phyloP scores from a whole-genome alignment of 2,113 vertebrate genomes.

The Melanocharis versteri region DNA sequence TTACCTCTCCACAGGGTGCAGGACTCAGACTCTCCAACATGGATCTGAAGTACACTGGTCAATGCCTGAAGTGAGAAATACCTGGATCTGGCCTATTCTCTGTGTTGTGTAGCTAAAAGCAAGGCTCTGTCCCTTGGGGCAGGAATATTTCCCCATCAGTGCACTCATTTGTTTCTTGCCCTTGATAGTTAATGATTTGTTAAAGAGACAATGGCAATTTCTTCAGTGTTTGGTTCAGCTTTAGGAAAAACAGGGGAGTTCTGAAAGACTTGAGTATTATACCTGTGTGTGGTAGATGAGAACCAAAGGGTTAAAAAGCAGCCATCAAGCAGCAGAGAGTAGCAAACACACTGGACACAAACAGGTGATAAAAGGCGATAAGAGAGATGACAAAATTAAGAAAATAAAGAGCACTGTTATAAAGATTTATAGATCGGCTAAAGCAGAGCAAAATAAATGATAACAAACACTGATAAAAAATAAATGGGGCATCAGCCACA shows the following conservation, averaged over 20 bases:
- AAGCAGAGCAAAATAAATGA: constrained; percentile 60
- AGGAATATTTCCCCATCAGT: background rate
- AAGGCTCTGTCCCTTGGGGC: background rate
- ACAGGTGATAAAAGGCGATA: constrained; percentile 69
- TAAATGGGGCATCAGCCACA: constrained; percentile 53
- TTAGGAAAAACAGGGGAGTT: background rate
- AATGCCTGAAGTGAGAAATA: background rate
- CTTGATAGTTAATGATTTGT: background rate
- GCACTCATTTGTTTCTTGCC: background rate
- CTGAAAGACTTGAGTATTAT: background rate
- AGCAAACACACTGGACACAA: constrained; percentile 53
- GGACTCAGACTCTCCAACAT: background rate
- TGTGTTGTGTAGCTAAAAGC: background rate
- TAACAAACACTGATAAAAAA: constrained; percentile 70
- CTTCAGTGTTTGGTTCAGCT: background rate
- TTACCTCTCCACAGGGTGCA: background rate
- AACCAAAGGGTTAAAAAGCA: background rate
- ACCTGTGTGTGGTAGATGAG: background rate
- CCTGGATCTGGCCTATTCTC: background rate
- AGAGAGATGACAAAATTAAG: constrained; percentile 64
- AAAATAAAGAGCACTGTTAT: constrained; percentile 67
- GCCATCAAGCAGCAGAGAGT: background rate
- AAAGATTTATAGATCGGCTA: constrained; percentile 71
- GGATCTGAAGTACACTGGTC: background rate
- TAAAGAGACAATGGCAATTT: background rate